These are phyloP conservation scores for Pissodes strobi DNA, from an alignment of 1,140 invertebrate genomes.

Conservation along the genomic window DNA sequence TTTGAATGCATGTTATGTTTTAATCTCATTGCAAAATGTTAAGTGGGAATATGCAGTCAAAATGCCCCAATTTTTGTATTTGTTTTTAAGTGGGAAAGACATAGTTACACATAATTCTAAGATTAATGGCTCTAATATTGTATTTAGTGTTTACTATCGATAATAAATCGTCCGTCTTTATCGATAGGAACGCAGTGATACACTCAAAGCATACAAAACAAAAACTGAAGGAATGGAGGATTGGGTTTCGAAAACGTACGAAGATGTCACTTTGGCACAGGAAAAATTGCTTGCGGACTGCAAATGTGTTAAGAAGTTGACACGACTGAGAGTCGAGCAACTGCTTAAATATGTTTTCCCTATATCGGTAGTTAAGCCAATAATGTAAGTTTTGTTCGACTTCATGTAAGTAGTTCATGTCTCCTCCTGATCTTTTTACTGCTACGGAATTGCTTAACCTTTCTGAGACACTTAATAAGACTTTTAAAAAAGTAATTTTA, in stretches of 20 bases:
- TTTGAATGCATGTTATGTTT: not conserved
- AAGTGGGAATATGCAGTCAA: too few relatives aligned
- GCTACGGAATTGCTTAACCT: constrained; percentile 8
- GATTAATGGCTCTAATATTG: too few relatives aligned
- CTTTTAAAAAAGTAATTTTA: constrained; percentile 5
- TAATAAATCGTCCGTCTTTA: too few relatives aligned
- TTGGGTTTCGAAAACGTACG: constrained; percentile 60
- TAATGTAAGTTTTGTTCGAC: constrained; percentile 55
- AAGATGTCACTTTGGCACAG: constrained; percentile 61
- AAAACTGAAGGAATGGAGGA: constrained; percentile 55
- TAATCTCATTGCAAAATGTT: too few relatives aligned
- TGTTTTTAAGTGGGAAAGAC: too few relatives aligned
- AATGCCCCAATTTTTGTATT: too few relatives aligned
- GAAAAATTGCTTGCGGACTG: constrained; percentile 61
- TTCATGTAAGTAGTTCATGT: constrained; percentile 9
- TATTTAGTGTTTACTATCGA: constrained; percentile 57
- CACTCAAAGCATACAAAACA: constrained; percentile 23
- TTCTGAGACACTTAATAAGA: not conserved
- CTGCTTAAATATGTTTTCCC: constrained; percentile 79
- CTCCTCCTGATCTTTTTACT: too few relatives aligned
- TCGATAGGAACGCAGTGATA: constrained; percentile 64
- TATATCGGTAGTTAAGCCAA: constrained; percentile 64
- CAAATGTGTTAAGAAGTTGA: constrained; percentile 64
- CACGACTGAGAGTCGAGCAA: constrained; percentile 67
- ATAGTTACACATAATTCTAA: too few relatives aligned